Conservation (phyloP, 2,888 invertebrate genomes). For the Caenorhabditis sulstoni region DNA sequence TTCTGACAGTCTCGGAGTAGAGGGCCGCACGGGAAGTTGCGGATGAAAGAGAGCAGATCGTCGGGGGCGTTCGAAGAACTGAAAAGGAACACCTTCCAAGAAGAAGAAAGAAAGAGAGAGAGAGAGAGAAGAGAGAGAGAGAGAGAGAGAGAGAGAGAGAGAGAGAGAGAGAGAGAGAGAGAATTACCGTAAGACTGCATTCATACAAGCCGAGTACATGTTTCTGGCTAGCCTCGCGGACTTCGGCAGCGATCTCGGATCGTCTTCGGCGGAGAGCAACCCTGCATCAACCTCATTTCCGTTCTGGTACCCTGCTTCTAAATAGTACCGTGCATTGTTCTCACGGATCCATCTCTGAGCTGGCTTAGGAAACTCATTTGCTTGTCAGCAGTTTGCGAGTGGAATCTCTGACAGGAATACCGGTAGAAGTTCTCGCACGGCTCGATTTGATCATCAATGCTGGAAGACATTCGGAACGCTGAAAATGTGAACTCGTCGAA, state of each 20-base stretch:
- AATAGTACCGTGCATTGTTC: conserved; percentile 53
- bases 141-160: neutral
- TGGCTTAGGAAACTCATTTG: conserved; percentile 61
- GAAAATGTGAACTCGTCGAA: no score
- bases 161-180: neutral
- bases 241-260: conserved; percentile 40
- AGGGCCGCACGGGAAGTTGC: conserved; percentile 72
- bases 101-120: no score
- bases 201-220: conserved; percentile 63
- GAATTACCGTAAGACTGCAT: conserved; percentile 44
- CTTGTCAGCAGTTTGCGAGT: conserved; percentile 55
- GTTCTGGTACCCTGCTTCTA: neutral
- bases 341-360: conserved; percentile 52
- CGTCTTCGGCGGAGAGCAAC: conserved; percentile 43
- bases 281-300: conserved; percentile 12
- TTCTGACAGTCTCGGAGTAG: conserved; percentile 65
- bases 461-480: conserved; percentile 69
- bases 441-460: conserved; percentile 65
- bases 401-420: conserved; percentile 66
- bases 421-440: conserved; percentile 73
- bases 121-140: neutral
- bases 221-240: conserved; percentile 50
- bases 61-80: conserved; percentile 59
- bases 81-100: no score
- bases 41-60: conserved; percentile 62